phyloP scores from a whole-genome alignment of 1,140 invertebrate species.

The Anagrus nilaparvatae region DNA sequence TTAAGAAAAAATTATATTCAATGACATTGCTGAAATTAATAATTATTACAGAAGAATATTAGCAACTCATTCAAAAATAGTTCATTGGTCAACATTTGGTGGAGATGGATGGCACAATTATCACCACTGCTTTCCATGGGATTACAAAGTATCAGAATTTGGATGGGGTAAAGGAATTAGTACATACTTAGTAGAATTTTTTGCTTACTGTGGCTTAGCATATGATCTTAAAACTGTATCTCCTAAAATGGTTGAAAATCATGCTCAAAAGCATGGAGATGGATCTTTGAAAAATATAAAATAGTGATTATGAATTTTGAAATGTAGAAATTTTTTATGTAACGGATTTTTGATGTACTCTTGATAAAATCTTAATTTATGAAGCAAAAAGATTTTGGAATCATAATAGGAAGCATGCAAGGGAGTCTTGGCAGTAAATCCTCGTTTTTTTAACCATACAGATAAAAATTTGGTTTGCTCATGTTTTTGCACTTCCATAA shows the following conservation, averaged over 20 bases:
- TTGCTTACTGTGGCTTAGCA: constrained; percentile 74
- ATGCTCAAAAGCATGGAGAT: constrained; percentile 68
- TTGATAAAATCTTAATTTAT: too few relatives aligned
- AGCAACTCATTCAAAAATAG: constrained; percentile 3
- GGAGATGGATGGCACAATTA: constrained; percentile 94
- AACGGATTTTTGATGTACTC: too few relatives aligned
- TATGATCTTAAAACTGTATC: constrained; percentile 82
- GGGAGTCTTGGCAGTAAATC: too few relatives aligned
- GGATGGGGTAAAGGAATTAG: constrained; percentile 75
- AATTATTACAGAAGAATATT: constrained; percentile 9
- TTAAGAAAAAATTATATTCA: too few relatives aligned
- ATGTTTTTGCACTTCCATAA: too few relatives aligned
- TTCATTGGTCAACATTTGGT: not conserved
- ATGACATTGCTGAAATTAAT: not conserved
- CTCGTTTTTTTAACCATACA: too few relatives aligned
- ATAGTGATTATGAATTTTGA: too few relatives aligned
- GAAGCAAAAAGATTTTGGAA: too few relatives aligned
- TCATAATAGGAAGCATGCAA: too few relatives aligned
- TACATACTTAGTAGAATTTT: constrained; percentile 76
- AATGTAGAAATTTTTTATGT: too few relatives aligned
- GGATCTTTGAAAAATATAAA: too few relatives aligned
- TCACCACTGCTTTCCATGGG: constrained; percentile 93
- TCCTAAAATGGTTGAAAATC: constrained; percentile 53
- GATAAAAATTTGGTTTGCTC: too few relatives aligned
- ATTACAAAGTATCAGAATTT: constrained; percentile 79